Evolutionary conservation across 2,113 vertebrate species (phyloP), one percentile per base, ranked within the genome.

Genomic region (Rallus limicola): DNA sequence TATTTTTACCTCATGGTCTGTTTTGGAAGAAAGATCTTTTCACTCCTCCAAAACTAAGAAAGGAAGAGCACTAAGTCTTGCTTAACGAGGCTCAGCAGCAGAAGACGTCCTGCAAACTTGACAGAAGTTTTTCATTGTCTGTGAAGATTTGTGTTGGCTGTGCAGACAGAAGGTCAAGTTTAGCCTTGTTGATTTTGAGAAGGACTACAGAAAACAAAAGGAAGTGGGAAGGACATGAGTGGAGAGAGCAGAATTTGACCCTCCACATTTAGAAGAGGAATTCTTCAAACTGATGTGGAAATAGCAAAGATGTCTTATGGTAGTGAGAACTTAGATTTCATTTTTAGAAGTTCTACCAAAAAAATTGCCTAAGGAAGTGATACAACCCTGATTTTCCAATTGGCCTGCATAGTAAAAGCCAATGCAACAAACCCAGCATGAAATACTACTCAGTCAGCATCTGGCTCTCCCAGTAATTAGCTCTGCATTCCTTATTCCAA

Each of bases 111-210:
- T 34, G 44, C 67, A 64, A 93, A 88, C 72, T 59, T 46, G 72
- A 74, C 80, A 70, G 82, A 90, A 93, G 63, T 70, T 86, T 83
- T 91, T 93, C 76, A 78, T 26, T 56, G 34, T 89, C 86, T 80
- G 56, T 80, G 52, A 92, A 90, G 82, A 92, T 86, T 94, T 93
- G 82, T 69, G 56, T 88, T 97, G 96, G 95, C 85, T 65, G 26
- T 40, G 19, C 68, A 74, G 68, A 21, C 10, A 83, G n/a, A 83
- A 63, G 63, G 53, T 77, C 71, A 86, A 86, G n/a, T 80, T 96
- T 40, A 92, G 50, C 13, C 6, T 46, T 90, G 74, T 88, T 95
- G 93, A 71, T 94, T 96, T 94, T 92, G 68, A 93, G 24, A 87
- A 92, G 46, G 36, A 38, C 50, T 85, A 70, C 48, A 93, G 67